phyloP scores from a whole-genome alignment of 2,113 vertebrate species.

The Phyllostomus discolor region DNA sequence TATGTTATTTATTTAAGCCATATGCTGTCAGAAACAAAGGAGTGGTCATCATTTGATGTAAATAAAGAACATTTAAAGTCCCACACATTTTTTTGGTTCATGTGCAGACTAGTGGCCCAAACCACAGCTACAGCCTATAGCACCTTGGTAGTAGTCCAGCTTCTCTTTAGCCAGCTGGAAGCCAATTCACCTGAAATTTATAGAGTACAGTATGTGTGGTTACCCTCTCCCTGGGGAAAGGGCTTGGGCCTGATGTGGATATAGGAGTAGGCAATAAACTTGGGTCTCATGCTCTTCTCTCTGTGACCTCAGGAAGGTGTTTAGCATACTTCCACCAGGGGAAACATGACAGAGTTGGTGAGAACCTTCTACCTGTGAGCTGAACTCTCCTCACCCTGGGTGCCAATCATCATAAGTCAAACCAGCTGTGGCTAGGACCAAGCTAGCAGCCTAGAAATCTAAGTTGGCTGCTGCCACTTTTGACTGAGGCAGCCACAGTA shows the following conservation, averaged over 20 bases:
- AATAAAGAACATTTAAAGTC: constrained; percentile 49
- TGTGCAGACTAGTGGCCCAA: constrained; percentile 53
- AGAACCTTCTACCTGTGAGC: constrained; percentile 80
- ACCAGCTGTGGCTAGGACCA: not conserved
- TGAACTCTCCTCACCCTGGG: not conserved
- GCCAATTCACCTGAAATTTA: constrained; percentile 82
- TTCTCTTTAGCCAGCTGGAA: constrained; percentile 80
- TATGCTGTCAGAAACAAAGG: not conserved
- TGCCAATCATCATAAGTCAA: not conserved
- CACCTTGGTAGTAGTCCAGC: no score
- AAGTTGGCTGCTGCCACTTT: not conserved
- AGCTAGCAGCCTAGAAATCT: not conserved
- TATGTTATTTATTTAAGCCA: constrained; percentile 67
- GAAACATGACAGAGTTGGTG: constrained; percentile 81
- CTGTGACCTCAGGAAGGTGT: constrained; percentile 81
- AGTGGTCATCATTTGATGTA: not conserved
- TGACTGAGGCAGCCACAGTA: not conserved
- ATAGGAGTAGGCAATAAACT: constrained; percentile 78
- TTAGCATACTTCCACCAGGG: constrained; percentile 84
- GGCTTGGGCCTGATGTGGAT: constrained; percentile 87
- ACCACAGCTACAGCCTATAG: constrained; percentile 12
- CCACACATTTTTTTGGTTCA: constrained; percentile 53
- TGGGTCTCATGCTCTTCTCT: constrained; percentile 66
- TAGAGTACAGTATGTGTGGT: constrained; percentile 84
- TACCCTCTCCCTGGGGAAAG: constrained; percentile 88